These are phyloP conservation scores for Anser cygnoides DNA, from an alignment of 2,113 vertebrate species.

Conservation along the genomic window DNA sequence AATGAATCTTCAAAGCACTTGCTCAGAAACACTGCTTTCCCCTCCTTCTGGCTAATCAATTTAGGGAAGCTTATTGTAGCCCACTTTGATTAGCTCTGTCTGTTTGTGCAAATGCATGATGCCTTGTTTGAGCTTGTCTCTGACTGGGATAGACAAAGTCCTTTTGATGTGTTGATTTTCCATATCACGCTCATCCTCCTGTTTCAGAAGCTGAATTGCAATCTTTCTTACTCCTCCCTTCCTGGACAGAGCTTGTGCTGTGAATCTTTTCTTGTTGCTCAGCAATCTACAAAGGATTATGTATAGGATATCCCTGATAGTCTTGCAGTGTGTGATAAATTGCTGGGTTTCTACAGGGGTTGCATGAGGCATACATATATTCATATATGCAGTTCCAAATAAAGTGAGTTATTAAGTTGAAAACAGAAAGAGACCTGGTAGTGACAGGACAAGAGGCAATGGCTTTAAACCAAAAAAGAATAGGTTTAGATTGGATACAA, in stretches of 20 bases:
- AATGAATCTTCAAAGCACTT: slow-evolving; percentile 4
- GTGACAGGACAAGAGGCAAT: background rate
- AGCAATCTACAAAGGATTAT: background rate
- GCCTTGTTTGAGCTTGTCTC: background rate
- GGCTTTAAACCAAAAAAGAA: background rate
- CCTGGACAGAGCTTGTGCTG: background rate
- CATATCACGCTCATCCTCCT: background rate
- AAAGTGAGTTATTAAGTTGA: background rate
- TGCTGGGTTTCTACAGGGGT: background rate
- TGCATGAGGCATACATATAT: background rate
- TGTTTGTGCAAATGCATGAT: slow-evolving; percentile 22
- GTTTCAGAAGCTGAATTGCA: background rate
- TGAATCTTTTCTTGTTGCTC: background rate
- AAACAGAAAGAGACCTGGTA: background rate
- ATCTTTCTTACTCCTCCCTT: background rate
- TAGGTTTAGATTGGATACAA: background rate
- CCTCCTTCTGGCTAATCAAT: background rate
- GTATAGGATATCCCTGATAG: background rate
- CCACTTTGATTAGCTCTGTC: background rate
- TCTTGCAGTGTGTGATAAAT: background rate
- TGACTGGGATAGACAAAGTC: slow-evolving; percentile 1
- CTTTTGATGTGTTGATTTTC: slow-evolving; percentile 11
- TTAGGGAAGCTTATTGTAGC: background rate
- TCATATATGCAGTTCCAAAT: background rate
- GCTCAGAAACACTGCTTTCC: background rate